Percentiles rank a stretch among this genome's conserved stretches.
phyloP scores from a whole-genome alignment of 2,113 vertebrate genomes.

The Anthoscopus minutus region DNA sequence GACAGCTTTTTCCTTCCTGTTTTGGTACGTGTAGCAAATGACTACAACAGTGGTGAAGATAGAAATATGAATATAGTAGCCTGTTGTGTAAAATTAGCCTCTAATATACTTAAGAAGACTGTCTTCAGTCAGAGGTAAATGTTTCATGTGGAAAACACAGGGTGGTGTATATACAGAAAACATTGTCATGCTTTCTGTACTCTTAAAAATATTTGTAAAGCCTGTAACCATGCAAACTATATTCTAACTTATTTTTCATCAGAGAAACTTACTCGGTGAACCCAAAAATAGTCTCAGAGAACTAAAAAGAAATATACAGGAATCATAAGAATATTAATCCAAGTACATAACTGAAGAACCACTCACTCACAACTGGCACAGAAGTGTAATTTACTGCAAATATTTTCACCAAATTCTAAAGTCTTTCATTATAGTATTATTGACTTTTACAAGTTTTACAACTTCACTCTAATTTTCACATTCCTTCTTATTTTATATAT shows the following conservation, averaged over 20 bases:
- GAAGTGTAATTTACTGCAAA: not conserved
- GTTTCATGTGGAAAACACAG: not conserved
- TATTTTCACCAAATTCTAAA: not conserved
- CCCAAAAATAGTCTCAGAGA: not conserved
- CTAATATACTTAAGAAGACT: not conserved
- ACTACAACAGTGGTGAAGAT: not conserved
- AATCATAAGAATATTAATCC: not conserved
- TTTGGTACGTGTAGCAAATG: not conserved
- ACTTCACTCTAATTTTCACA: not conserved
- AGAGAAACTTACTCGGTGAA: not conserved
- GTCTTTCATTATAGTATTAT: not conserved
- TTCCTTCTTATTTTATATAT: not conserved
- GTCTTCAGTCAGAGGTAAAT: not conserved
- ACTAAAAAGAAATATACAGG: not conserved
- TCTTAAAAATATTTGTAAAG: not conserved
- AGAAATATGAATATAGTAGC: not conserved
- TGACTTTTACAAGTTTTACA: not conserved
- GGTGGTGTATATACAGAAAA: not conserved
- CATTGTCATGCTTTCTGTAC: not conserved
- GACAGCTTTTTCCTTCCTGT: not conserved
- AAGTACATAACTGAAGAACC: not conserved
- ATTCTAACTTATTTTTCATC: not conserved
- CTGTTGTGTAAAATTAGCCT: not conserved
- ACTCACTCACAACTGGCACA: not conserved
- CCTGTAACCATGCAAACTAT: not conserved